phyloP scores from a whole-genome alignment of 1,140 invertebrate species.

The Potamilus streckersoni region DNA sequence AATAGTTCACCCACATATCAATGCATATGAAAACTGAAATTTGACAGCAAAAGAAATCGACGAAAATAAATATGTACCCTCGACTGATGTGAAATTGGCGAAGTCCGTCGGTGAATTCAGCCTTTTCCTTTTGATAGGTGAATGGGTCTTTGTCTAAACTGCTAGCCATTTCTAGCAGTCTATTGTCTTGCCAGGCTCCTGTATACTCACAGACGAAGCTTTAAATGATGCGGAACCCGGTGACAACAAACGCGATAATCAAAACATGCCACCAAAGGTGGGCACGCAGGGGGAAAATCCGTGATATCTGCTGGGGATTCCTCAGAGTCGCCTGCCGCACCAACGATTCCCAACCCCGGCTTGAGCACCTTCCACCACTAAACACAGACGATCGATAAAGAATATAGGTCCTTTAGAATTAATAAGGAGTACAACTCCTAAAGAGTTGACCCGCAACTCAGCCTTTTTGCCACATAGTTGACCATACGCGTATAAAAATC shows the following conservation, averaged over 20 bases:
- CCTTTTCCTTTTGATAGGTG: constrained; percentile 78
- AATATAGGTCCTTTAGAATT: constrained; percentile 32
- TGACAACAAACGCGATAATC: constrained; percentile 48
- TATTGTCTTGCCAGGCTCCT: constrained; percentile 26
- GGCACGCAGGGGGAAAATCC: constrained; percentile 59
- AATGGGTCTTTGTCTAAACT: constrained; percentile 79
- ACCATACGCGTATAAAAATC: constrained; percentile 55
- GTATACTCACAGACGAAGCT: constrained; percentile 31
- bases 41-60: constrained; percentile 23
- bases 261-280: constrained; percentile 49
- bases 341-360: constrained; percentile 41
- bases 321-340: constrained; percentile 44
- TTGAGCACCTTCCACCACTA: constrained; percentile 41
- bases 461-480: constrained; percentile 51
- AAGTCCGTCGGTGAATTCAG: constrained; percentile 82
- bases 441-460: constrained; percentile 30
- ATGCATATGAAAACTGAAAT: constrained; percentile 4
- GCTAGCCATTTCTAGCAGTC: constrained; percentile 73
- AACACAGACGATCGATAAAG: constrained; percentile 37
- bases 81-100: constrained; percentile 85
- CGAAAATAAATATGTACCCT: constrained; percentile 75
- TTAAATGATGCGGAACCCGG: constrained; percentile 37
- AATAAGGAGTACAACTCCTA: constrained; percentile 37
- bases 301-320: constrained; percentile 56
- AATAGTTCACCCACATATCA: background rate